Conservation (phyloP, 2,797 vertebrate species). For the Calcarius lapponicus region DNA sequence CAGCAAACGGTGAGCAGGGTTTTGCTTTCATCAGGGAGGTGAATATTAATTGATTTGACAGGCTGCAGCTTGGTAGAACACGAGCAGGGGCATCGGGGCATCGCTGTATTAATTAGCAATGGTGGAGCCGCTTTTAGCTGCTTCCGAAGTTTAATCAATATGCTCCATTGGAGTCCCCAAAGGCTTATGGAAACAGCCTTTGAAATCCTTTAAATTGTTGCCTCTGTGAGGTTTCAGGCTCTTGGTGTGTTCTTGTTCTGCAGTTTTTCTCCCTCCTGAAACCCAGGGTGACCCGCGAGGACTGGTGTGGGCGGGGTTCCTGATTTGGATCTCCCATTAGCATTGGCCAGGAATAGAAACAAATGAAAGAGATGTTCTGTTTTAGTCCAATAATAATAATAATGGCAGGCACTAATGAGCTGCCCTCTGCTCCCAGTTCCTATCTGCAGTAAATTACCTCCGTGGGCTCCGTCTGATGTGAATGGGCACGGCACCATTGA, state of each 20-base stretch:
- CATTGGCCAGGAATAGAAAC: background rate
- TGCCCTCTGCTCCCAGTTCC: constrained; percentile 28
- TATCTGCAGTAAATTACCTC: constrained; percentile 54
- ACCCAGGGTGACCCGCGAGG: background rate
- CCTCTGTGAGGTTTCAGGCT: constrained; percentile 46
- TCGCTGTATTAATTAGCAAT: constrained; percentile 68
- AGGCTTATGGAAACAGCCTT: constrained; percentile 66
- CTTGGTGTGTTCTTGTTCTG: background rate
- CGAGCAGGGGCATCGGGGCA: constrained; percentile 60
- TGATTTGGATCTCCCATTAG: background rate
- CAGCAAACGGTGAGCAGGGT: constrained; percentile 43
- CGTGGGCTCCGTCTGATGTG: background rate
- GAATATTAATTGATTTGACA: constrained; percentile 71
- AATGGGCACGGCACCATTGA: constrained; percentile 8
- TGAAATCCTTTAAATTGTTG: constrained; percentile 69
- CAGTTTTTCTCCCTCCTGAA: background rate
- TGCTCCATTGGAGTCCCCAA: constrained; percentile 59
- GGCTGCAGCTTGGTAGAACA: constrained; percentile 62
- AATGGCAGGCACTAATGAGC: constrained; percentile 44
- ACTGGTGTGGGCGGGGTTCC: background rate
- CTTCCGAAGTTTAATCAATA: constrained; percentile 73
- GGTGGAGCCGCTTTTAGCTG: constrained; percentile 61
- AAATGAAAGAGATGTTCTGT: constrained; percentile 11
- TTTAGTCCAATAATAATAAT: constrained; percentile 42
- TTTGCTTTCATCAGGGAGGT: constrained; percentile 42